These are phyloP conservation scores for Microcebus jonahi DNA, from an alignment of 2,113 vertebrate species.

Conservation along the genomic window DNA sequence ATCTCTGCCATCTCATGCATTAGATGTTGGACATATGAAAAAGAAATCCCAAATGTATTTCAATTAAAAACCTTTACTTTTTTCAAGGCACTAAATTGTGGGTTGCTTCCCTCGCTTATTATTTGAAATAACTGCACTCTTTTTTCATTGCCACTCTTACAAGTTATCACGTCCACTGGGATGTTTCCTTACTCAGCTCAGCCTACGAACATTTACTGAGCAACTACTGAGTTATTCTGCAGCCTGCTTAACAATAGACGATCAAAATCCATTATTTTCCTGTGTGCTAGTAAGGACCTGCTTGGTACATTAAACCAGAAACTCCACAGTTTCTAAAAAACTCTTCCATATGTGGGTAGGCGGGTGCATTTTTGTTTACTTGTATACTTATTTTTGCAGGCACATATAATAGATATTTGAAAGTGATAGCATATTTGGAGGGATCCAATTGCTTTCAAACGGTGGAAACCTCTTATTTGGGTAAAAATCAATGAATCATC, in stretches of 20 bases:
- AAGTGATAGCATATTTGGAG: not conserved
- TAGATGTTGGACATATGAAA: slow-evolving; percentile 24
- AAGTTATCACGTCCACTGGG: not conserved
- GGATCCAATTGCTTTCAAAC: not conserved
- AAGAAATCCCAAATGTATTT: slow-evolving; percentile 55
- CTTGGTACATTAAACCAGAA: not conserved
- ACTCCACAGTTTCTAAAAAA: not conserved
- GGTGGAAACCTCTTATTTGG: not conserved
- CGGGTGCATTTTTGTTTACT: not conserved
- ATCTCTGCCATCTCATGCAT: slow-evolving; percentile 77
- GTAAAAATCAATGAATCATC: not conserved
- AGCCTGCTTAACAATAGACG: not conserved
- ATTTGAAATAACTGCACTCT: not conserved
- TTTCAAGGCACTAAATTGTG: not conserved
- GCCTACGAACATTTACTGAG: not conserved
- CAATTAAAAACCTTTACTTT: not conserved
- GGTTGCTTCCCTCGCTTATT: not conserved
- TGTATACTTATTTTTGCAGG: not conserved
- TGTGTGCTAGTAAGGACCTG: not conserved
- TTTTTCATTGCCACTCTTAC: not conserved
- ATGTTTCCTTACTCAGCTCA: not conserved
- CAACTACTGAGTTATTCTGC: not conserved
- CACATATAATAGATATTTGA: not conserved
- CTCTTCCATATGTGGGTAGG: not conserved
- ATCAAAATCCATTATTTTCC: not conserved